Base-by-base conservation (phyloP, 1,140 invertebrate genomes). In the Muscidifurax raptorellus region DNA sequence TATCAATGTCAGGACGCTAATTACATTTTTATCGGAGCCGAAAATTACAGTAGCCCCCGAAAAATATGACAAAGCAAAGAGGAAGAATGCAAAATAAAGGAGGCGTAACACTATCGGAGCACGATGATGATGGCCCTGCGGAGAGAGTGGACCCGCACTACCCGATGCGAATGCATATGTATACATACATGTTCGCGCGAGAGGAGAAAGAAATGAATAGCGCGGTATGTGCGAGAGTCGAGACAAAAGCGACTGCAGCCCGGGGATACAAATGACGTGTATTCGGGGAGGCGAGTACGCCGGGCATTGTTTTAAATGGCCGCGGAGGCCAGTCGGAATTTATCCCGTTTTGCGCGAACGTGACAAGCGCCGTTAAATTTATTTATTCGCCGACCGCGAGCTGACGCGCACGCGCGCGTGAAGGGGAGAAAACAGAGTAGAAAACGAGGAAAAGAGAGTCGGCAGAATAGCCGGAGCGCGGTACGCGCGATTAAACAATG, bases 251-350 rank as follows among this genome's bases (percentile, higher is more conserved):
- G 87, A 85, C 52, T 4, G 52, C 18, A 59, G 30, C 44, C 30
- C 10, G 25, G 87, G 89, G 90, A 92, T 92, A 92, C 91, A 92
- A 93, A 93, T 93, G 90, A 90, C 90, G 90, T 90, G 91, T 92
- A 93, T 92, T 92, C 90, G 90, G 88, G 89, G 91, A 89, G 90
- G 91, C 4, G 52, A 59, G 18, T 47, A 59, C 52, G 15, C 15
- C 22, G 52, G 18, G 52, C 91, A 93, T 93, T 93, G 91, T 93
- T 93, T 92, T 92, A 93, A 92, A 92, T 92, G 90, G 91, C 90
- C 91, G 91, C 91, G 91, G 91, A 90, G 90, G 89, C 89, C 88
- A 59, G 52, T 22, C 88, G 89, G 89, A 92, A 92, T 92, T 92
- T 91, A 92, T 93, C 90, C 91, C 90, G 89, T 92, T 93, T 92